Evolutionary conservation across 1,140 invertebrate genomes (phyloP).

Genomic region (Cylas formicarius): DNA sequence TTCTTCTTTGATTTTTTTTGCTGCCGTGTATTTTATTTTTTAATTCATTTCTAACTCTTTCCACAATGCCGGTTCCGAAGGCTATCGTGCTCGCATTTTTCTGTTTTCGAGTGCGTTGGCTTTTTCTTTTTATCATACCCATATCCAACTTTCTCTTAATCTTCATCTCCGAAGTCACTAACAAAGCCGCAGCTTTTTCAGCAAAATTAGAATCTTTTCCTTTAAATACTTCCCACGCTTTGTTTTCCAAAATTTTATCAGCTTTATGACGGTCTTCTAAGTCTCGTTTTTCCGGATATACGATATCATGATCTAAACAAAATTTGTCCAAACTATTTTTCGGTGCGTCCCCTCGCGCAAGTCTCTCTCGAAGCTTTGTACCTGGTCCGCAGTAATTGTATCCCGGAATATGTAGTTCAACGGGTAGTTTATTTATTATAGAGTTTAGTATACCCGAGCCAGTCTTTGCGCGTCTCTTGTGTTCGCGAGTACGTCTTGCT

Average conservation of each 20-base stretch:
- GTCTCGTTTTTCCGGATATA: constrained; percentile 38
- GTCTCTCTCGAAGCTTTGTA: constrained; percentile 7
- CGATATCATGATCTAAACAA: constrained; percentile 45
- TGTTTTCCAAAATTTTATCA: constrained; percentile 39
- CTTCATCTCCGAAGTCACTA: constrained; percentile 22
- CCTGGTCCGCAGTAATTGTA: constrained; percentile 13
- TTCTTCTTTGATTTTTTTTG: not conserved
- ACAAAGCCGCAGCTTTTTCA: constrained; percentile 32
- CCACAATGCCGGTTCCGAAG: not conserved
- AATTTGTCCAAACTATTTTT: constrained; percentile 43
- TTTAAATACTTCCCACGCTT: constrained; percentile 39
- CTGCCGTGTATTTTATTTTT: constrained; percentile 1
- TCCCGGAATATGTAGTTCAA: constrained; percentile 13
- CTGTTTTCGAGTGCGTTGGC: too few relatives aligned
- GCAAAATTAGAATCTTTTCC: constrained; percentile 36
- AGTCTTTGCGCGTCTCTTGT: not conserved
- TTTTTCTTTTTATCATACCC: too few relatives aligned
- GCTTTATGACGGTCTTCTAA: constrained; percentile 38
- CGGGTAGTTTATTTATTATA: constrained; percentile 10
- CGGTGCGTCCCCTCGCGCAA: constrained; percentile 19
- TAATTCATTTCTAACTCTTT: not conserved
- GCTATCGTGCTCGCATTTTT: not conserved
- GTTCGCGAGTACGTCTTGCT: too few relatives aligned
- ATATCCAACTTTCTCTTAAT: constrained; percentile 28
- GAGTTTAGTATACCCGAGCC: constrained; percentile 7